Conservation (phyloP, 2,797 vertebrate genomes). For the Sebastes kiyomatsui region DNA sequence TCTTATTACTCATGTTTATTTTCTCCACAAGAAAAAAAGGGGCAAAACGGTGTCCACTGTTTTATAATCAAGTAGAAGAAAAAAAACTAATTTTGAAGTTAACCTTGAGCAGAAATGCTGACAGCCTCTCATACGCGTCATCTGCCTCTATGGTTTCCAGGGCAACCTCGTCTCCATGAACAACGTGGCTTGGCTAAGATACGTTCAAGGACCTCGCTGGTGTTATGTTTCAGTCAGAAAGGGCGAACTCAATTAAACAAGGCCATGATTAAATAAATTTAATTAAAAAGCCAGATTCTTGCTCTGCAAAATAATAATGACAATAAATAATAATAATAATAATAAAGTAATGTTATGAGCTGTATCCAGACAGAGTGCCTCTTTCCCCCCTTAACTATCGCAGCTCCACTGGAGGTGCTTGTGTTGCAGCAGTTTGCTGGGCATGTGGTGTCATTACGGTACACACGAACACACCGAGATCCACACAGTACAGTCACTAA, state of each 20-base stretch:
- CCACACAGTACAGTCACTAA: slow-evolving; percentile 52
- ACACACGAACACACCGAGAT: slow-evolving; percentile 23
- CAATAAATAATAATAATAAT: neutral
- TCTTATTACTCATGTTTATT: neutral
- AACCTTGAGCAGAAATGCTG: slow-evolving; percentile 53
- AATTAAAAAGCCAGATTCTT: slow-evolving; percentile 44
- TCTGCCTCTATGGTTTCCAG: slow-evolving; percentile 61
- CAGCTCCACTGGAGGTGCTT: slow-evolving; percentile 2
- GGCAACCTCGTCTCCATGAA: slow-evolving; percentile 60
- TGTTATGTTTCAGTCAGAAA: slow-evolving; percentile 33
- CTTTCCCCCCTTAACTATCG: neutral
- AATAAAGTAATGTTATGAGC: slow-evolving; percentile 35
- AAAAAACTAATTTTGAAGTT: slow-evolving; percentile 28
- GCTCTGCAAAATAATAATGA: slow-evolving; percentile 17
- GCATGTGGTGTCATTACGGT: slow-evolving; percentile 24
- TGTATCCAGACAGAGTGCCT: neutral
- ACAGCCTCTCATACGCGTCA: slow-evolving; percentile 26
- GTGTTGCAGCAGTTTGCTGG: slow-evolving; percentile 37
- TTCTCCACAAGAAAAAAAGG: neutral
- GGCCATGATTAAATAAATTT: slow-evolving; percentile 52
- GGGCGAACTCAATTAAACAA: slow-evolving; percentile 49
- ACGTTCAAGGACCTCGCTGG: slow-evolving; percentile 19
- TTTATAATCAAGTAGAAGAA: slow-evolving; percentile 5
- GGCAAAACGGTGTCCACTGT: neutral
- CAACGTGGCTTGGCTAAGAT: slow-evolving; percentile 37